Evolutionary conservation across 2,113 vertebrate genomes (phyloP), one percentile per base, ranked within the genome.

Genomic region (Vicugna pacos): DNA sequence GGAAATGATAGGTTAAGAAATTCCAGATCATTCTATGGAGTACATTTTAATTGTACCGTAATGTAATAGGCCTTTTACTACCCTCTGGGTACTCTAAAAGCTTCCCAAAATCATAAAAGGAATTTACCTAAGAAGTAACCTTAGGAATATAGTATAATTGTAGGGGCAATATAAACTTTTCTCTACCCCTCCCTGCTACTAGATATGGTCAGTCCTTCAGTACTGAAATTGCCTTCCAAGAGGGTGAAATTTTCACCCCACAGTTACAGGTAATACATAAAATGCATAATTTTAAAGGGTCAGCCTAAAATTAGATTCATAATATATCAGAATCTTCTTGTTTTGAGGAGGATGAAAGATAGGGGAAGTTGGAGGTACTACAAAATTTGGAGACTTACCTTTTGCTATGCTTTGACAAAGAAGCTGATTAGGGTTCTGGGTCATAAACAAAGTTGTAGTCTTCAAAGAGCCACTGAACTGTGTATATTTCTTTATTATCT

Each of bases 271-370:
- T 85, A 92, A 82, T 56, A 64, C 42, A 58, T 52, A 93, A 93
- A 95, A 86, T 93, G 42, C 19, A 69, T 81, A 75, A 93, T 89
- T 80, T 85, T 80, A 86, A 82, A 92, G 28, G 5, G 10, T 72
- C n/a, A 86, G 42, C 60, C 87, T 91, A 82, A 81, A 87, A 75
- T 82, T 58, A 95, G 48, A 67, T 91, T 87, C 67, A 60, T 62
- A 6, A 76, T 70, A 10, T 38, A 30, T 56, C 30, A 86, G 58
- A 75, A 48, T 76, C 81, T 91, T 83, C 46, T 46, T 89, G 30
- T 92, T 92, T 96, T 77, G 69, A 50, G 64, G 56, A 84, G 28
- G 20, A 5, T 72, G 46, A 42, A 65, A 82, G 56, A 32, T 79
- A 79, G 20, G 48, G 93, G 35, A 93, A 90, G 56, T 19, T 86